These are phyloP conservation scores for Mallotus villosus DNA, from an alignment of 2,797 vertebrate genomes.

Conservation along the genomic window DNA sequence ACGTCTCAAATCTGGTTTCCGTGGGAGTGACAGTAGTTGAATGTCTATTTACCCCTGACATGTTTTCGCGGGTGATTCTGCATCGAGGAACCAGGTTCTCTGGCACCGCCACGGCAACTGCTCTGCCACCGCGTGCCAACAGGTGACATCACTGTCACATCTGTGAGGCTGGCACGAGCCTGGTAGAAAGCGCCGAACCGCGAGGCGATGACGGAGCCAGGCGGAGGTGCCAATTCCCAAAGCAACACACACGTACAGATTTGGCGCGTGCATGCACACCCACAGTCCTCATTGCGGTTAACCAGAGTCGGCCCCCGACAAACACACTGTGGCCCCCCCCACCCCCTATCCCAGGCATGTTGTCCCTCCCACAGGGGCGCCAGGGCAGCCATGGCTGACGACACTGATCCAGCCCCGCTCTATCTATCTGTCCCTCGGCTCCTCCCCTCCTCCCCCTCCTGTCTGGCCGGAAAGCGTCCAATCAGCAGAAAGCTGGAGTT, in stretches of 20 bases:
- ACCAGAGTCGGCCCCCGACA: background rate
- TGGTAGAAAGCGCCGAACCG: background rate
- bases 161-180: slow-evolving; percentile 16
- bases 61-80: too few species aligned
- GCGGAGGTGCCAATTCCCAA: background rate
- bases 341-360: background rate
- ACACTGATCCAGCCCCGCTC: slow-evolving; percentile 23
- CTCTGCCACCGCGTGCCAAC: slow-evolving; percentile 25
- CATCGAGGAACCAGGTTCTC: background rate
- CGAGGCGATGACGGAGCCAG: too few species aligned
- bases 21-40: too few species aligned
- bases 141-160: slow-evolving; percentile 34
- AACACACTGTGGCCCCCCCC: background rate
- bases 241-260: background rate
- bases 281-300: too few species aligned
- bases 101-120: slow-evolving; percentile 1
- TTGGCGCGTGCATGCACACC: too few species aligned
- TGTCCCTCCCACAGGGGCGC: background rate
- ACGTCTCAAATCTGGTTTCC: too few species aligned
- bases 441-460: slow-evolving; percentile 5
- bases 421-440: slow-evolving; percentile 17
- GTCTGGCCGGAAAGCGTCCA: slow-evolving; percentile 41
- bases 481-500: slow-evolving; percentile 55
- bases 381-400: slow-evolving; percentile 34
- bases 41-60: too few species aligned